Conservation (phyloP, 2,797 vertebrate genomes). For the Cygnus olor region DNA sequence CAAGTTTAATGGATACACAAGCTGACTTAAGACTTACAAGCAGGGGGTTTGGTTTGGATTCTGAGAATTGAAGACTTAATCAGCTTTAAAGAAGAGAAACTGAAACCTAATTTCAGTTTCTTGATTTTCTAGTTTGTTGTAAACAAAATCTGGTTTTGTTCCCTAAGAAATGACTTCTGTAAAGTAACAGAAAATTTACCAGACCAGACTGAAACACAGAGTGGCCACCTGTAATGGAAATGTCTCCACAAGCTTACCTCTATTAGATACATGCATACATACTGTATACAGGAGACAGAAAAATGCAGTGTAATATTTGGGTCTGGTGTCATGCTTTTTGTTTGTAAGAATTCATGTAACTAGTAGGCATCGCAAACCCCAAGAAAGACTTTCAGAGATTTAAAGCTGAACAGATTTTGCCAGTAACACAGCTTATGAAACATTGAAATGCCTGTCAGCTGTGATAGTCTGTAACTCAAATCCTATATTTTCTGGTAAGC, state of each 20-base stretch:
- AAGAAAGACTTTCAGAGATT: not conserved
- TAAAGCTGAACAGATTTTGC: not conserved
- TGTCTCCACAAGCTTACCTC: not conserved
- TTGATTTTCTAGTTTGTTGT: not conserved
- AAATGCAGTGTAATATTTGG: not conserved
- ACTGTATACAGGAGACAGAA: not conserved
- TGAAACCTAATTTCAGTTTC: not conserved
- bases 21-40: constrained; percentile 21
- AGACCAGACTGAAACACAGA: not conserved
- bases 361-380: not conserved
- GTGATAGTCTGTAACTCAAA: not conserved
- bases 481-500: not conserved
- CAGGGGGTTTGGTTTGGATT: not conserved
- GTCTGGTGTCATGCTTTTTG: not conserved
- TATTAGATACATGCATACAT: not conserved
- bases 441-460: no score
- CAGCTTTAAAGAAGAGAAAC: constrained; percentile 39
- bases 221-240: not conserved
- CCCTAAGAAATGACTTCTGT: not conserved
- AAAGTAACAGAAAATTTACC: not conserved
- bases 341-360: not conserved
- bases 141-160: not conserved
- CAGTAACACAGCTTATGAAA: not conserved
- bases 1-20: not conserved
- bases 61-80: constrained; percentile 44